Evolutionary conservation across 2,888 invertebrate genomes (phyloP), one percentile per base, ranked within the genome.

Genomic region (Vesta saturnalis): DNA sequence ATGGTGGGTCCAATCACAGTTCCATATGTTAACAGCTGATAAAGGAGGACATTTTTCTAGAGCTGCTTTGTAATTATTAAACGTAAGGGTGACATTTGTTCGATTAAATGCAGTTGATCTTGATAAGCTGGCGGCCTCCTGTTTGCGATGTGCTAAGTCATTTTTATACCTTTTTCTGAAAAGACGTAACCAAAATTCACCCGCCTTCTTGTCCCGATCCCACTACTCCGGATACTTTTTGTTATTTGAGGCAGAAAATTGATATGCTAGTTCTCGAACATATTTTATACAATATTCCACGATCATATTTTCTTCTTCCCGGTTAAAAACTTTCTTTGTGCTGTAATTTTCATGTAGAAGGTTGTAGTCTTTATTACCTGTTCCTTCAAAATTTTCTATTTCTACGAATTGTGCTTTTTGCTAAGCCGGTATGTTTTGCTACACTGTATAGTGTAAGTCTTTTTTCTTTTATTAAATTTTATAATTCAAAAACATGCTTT

Each of bases 111-210:
- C n/a, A 6, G 2, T 23, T 23, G 23, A 23, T 23, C 8, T 23
- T 23, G 52, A 8, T 19, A 4, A 8, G 10, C 52, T 6, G 12
- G 52, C 18, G n/a, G n/a, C n/a, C n/a, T n/a, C n/a, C 4, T 14
- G 8, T 16, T 76, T 76, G 14, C 75, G 35, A 0, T 77, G 55
- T 19, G 72, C 62, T 43, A 77, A 14, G 43, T 73, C 72, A 12
- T 16, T n/a, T 14, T 76, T 55, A 16, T 23, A 57, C 2, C 65
- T 22, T 49, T 43, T 73, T 14, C 73, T 67, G 67, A 72, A 77
- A 54, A 21, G 46, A 10, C 55, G 21, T 5, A 72, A n/a, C 76
- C 76, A 77, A 16, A 74, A 74, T 57, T 56, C 67, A 1, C 76
- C 76, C 46, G 77, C 77, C 30, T 49, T 54, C 62, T 72, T 60